These are phyloP conservation scores for Ceraclea dissimilis DNA, from an alignment of 2,888 invertebrate genomes.

Conservation along the genomic window DNA sequence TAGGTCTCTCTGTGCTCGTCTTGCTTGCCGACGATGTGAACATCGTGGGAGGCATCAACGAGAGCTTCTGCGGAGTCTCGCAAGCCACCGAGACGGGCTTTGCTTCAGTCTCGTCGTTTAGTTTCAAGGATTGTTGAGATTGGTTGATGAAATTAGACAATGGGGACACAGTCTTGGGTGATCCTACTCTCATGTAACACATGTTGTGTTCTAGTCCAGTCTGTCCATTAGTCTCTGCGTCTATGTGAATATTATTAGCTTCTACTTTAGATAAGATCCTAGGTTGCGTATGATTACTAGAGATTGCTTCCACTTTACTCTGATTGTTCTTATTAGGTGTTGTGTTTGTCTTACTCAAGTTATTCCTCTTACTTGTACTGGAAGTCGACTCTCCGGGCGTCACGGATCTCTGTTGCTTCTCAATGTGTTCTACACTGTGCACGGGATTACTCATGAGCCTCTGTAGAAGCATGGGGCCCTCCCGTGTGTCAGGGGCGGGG, in stretches of 20 bases:
- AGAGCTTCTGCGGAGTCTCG: conserved; percentile 56
- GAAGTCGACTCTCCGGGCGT: conserved; percentile 54
- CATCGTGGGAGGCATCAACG: conserved; percentile 82
- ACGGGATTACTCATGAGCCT: conserved; percentile 78
- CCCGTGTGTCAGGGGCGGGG: conserved; percentile 42
- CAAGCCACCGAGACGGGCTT: conserved; percentile 29
- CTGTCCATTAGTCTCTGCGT: conserved; percentile 24
- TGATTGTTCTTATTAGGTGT: conserved; percentile 32
- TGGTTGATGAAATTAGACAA: conserved; percentile 49
- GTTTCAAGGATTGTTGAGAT: conserved; percentile 38
- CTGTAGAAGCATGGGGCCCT: conserved; percentile 60
- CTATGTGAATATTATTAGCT: conserved; percentile 29
- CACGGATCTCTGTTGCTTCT: conserved; percentile 72
- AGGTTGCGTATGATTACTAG: conserved; percentile 34
- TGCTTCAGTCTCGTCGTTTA: conserved; percentile 23
- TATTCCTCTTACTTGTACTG: conserved; percentile 35
- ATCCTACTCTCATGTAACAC: conserved; percentile 47
- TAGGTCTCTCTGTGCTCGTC: conserved; percentile 16
- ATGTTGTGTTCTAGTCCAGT: conserved; percentile 43
- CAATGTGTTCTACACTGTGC: conserved; percentile 80
- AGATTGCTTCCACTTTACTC: conserved; percentile 29
- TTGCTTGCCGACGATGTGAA: conserved; percentile 53
- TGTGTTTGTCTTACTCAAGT: conserved; percentile 34
- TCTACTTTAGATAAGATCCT: conserved; percentile 33
- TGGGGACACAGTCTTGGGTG: conserved; percentile 50